A percentile compares a stretch with the other conserved stretches of the same genome.
Conservation (phyloP, 2,888 invertebrate genomes). For the Erpobdella octoculata region DNA sequence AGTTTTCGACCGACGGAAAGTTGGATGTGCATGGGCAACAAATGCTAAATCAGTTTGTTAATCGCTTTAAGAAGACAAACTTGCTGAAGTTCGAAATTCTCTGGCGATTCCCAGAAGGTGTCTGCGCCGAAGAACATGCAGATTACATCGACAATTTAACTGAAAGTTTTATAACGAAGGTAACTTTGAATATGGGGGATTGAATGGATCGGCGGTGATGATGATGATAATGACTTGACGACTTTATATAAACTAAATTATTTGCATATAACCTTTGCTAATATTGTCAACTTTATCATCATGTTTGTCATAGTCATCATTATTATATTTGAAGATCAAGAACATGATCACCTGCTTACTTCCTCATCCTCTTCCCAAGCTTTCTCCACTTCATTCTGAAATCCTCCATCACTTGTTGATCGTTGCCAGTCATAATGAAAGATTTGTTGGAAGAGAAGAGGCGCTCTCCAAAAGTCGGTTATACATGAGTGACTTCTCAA, state of each 20-base stretch:
- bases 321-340: background rate
- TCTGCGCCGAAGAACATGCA: background rate
- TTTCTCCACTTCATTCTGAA: constrained; percentile 28
- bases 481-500: constrained; percentile 40
- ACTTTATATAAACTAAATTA: too few relatives aligned
- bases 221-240: background rate
- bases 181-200: background rate
- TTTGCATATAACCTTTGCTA: constrained; percentile 1
- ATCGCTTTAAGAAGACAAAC: background rate
- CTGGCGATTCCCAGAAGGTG: constrained; percentile 12
- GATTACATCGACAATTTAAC: background rate
- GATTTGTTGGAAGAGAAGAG: constrained; percentile 37
- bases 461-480: constrained; percentile 37
- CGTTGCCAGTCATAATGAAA: constrained; percentile 15
- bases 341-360: background rate
- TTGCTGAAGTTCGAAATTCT: background rate
- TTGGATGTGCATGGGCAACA: background rate
- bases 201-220: constrained; percentile 5
- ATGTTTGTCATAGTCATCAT: background rate
- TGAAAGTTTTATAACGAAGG: background rate
- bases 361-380: background rate
- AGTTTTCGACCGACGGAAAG: constrained; percentile 3
- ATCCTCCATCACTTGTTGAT: constrained; percentile 33
- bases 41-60: background rate
- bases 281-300: constrained; percentile 10